phyloP scores from a whole-genome alignment of 2,888 invertebrate genomes.

The Lasioglossum morio region DNA sequence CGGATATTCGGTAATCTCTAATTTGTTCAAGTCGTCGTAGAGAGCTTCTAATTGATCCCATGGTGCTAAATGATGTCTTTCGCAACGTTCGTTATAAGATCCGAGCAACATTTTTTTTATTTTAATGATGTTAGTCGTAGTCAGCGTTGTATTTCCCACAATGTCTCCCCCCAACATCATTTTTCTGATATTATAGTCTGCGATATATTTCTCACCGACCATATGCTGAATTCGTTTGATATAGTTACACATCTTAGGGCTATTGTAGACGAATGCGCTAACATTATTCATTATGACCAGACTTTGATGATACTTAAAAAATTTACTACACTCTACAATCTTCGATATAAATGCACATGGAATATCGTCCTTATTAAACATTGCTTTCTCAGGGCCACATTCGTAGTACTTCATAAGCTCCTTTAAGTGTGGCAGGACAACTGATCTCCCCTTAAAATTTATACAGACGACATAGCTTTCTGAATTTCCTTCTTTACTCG shows the following conservation, averaged over 20 bases:
- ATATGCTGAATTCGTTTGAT: slow-evolving; percentile 70
- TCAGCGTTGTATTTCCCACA: slow-evolving; percentile 85
- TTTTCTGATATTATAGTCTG: slow-evolving; percentile 86
- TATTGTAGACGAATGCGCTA: slow-evolving; percentile 85
- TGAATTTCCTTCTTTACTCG: slow-evolving; percentile 98
- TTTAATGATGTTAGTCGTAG: slow-evolving; percentile 85
- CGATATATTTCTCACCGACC: slow-evolving; percentile 86
- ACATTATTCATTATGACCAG: slow-evolving; percentile 89
- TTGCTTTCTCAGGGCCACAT: slow-evolving; percentile 83
- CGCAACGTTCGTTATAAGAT: slow-evolving; percentile 87
- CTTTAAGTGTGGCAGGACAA: slow-evolving; percentile 84
- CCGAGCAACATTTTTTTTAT: slow-evolving; percentile 86
- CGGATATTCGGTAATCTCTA: slow-evolving; percentile 15
- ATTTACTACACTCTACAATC: slow-evolving; percentile 88
- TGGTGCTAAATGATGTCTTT: slow-evolving; percentile 85
- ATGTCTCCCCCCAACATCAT: slow-evolving; percentile 83
- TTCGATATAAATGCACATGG: slow-evolving; percentile 88
- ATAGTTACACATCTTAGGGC: slow-evolving; percentile 64
- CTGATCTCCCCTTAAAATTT: slow-evolving; percentile 86
- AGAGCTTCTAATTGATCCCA: slow-evolving; percentile 78
- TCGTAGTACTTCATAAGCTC: slow-evolving; percentile 85
- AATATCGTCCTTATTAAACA: slow-evolving; percentile 88
- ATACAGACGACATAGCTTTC: slow-evolving; percentile 94
- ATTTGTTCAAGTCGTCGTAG: slow-evolving; percentile 15
- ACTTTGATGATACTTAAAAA: slow-evolving; percentile 89